Base-by-base conservation (phyloP, 2,888 invertebrate genomes). In the Dorcus parallelipipedus region DNA sequence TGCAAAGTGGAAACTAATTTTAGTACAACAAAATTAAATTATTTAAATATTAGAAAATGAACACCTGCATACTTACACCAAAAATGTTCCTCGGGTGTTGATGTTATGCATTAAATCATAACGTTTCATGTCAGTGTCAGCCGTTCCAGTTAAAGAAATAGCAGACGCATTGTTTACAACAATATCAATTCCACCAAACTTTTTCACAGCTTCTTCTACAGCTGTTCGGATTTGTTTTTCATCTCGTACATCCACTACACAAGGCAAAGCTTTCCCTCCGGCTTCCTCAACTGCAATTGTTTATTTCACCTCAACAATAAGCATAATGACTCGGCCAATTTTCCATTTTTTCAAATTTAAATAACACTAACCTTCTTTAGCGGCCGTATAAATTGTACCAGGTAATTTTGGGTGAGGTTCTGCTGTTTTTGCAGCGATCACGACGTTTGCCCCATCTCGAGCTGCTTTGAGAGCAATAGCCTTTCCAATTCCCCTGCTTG, bases 151-250 rank as follows among this genome's bases (percentile, higher is more conserved):
- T 53, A 94, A 79, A 0, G 88, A 88, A 70, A 98, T 98, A 9
- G 97, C 97, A 62, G 95, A 95, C 1, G 98, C 98, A 82, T 98
- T 98, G 81, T 98, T 98, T 14, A 98, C 82, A 17, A 95, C 78
- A 65, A 98, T 91, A 75, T 98, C 98, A 69, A 98, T 96, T 9
- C 97, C 96, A 38, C 97, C 97, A 80, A 98, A 98, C 80, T 88
- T 87, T 58, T 86, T 82, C 1, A 93, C 86, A 23, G 93, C 89
- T 65, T 83, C 83, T 71, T 90, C 84, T 10, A 93, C 85, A 3
- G 92, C 91, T 45, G 81, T 82, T 64, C 82, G 80, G 0, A 93
- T 81, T 76, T 91, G 88, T 38, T 81, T 81, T 78, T 96, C 95
- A 73, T 91, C 88, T 63, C 95, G 82, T 9, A 96, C 90, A 78